Evolutionary conservation across 1,140 invertebrate genomes (phyloP).

Genomic region (Paraescarpia echinospica): DNA sequence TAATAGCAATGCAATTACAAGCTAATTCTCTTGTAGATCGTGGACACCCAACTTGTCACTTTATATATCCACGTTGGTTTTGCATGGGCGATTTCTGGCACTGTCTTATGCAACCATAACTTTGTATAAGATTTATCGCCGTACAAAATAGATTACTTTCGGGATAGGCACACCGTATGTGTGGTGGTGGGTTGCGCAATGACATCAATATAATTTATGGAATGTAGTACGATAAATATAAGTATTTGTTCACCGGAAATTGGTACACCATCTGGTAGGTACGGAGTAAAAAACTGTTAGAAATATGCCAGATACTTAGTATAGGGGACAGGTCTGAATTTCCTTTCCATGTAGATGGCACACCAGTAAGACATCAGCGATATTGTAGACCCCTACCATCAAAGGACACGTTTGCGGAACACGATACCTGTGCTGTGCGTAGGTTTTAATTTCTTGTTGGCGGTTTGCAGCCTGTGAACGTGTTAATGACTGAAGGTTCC

Average conservation of each 20-base stretch:
- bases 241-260: not conserved
- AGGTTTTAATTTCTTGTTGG: no score
- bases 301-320: not conserved
- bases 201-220: not conserved
- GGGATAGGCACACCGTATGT: not conserved
- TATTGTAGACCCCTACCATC: no score
- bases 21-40: no score
- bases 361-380: no score
- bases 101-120: not conserved
- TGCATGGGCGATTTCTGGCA: not conserved
- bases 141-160: not conserved
- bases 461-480: no score
- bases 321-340: not conserved
- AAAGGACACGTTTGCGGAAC: no score
- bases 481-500: no score
- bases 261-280: not conserved
- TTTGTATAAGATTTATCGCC: not conserved
- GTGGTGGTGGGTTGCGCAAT: not conserved
- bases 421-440: no score
- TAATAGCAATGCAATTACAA: no score
- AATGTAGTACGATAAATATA: not conserved
- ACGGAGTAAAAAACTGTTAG: no score
- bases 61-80: no score
- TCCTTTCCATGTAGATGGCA: not conserved
- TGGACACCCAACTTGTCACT: no score